Percentiles rank a stretch among this genome's conserved stretches.
Conservation (phyloP, 2,113 vertebrate genomes). For the Trematocara nigrifrons region DNA sequence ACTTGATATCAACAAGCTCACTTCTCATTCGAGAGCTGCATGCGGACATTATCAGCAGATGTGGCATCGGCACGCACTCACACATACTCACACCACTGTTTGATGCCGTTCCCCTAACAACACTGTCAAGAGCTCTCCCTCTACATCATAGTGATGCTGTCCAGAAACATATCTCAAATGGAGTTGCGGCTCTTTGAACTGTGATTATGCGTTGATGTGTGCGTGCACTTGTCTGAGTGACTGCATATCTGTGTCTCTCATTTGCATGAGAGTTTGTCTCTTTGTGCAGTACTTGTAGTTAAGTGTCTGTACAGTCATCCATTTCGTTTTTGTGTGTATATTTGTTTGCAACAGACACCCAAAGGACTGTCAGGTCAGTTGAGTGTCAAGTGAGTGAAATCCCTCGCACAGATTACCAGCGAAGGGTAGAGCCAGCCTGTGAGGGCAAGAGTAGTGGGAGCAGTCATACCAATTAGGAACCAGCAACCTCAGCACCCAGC, state of each 20-base stretch:
- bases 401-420: conserved; percentile 22
- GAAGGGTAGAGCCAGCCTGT: conserved; percentile 14
- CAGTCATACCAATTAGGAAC: conserved; percentile 24
- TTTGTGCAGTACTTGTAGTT: neutral
- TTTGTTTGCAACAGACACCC: neutral
- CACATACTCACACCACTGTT: conserved; percentile 19
- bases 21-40: conserved; percentile 6
- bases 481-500: neutral
- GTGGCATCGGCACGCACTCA: neutral
- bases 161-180: conserved; percentile 47
- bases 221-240: neutral
- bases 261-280: neutral
- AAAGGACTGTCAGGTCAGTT: conserved; percentile 6
- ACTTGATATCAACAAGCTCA: conserved; percentile 40
- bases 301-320: neutral
- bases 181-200: conserved; percentile 31
- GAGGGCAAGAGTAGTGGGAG: conserved; percentile 2
- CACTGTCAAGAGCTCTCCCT: conserved; percentile 38
- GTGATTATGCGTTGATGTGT: conserved; percentile 1
- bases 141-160: conserved; percentile 42
- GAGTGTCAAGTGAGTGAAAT: neutral
- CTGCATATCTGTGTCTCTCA: neutral
- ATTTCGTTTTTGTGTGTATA: neutral
- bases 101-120: conserved; percentile 43
- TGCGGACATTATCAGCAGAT: conserved; percentile 37